Evolutionary conservation across 1,140 invertebrate species (phyloP), one percentile per base, ranked within the genome.

Genomic region (Chionoecetes opilio): DNA sequence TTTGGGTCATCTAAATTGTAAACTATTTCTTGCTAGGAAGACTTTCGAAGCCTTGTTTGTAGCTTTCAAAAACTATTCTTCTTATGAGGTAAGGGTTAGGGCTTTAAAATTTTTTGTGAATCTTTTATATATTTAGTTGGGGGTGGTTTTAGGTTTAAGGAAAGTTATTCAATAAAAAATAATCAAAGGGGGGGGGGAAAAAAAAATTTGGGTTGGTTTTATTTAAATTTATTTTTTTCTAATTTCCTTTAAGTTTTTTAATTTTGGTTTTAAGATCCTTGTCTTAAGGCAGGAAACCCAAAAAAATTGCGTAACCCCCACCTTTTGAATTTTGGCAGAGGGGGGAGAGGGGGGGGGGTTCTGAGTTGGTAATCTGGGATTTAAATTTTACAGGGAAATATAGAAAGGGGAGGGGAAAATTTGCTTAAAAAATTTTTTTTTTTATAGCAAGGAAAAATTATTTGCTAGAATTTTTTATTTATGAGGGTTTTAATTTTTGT

Each of bases 381-480:
- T 93, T 88, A 63, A 93, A n/a, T n/a, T n/a, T n/a, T 63, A 93
- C 92, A 29, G 37, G n/a, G n/a, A n/a, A 87, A 31, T 93, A 93
- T 31, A 93, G 84, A 21, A n/a, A n/a, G n/a, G n/a, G n/a, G n/a
- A 53, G 82, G 26, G 92, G 82, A 31, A 14, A 82, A 14, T 85
- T 86, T 85, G 84, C 9, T 38, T 63, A 46, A 63, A 93, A n/a
- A n/a, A n/a, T n/a, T n/a, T n/a, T n/a, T n/a, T n/a, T 87, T 93
- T 93, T 93, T 63, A 53, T 32, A 21, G 92, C 84, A 26, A 17
- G 37, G n/a, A n/a, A n/a, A n/a, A n/a, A n/a, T n/a, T n/a, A 35
- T 84, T 26, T 84, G 97, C 97, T 96, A 92, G 96, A 96, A 94
- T 88, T 95, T n/a, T n/a, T 97, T 32, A 14, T 91, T 75, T 75